phyloP scores from a whole-genome alignment of 2,113 vertebrate species.

The Dicentrarchus labrax region DNA sequence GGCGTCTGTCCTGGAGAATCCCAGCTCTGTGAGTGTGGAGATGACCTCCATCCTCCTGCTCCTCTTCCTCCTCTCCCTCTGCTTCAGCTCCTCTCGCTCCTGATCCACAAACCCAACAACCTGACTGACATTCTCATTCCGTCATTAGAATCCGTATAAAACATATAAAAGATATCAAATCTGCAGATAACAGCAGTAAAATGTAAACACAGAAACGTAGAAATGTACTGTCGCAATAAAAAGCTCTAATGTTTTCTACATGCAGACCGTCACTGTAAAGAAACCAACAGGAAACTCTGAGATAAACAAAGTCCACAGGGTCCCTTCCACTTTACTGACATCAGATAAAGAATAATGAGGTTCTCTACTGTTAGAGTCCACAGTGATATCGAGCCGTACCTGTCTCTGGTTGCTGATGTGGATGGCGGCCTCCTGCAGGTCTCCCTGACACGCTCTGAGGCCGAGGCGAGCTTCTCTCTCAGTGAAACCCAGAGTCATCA shows the following conservation, averaged over 20 bases:
- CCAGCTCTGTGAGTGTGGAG: slow-evolving; percentile 85
- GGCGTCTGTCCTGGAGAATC: slow-evolving; percentile 88
- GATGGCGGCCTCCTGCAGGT: slow-evolving; percentile 87
- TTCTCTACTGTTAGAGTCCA: too few species aligned
- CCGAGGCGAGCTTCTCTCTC: slow-evolving; percentile 94
- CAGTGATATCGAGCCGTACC: slow-evolving; percentile 74
- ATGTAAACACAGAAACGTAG: too few species aligned
- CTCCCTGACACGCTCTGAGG: slow-evolving; percentile 91
- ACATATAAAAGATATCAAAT: too few species aligned
- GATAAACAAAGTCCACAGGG: too few species aligned
- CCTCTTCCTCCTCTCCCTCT: slow-evolving; percentile 88
- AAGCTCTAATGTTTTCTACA: too few species aligned
- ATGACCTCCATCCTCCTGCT: slow-evolving; percentile 83
- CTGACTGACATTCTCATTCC: too few species aligned
- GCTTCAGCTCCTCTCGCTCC: slow-evolving; percentile 89
- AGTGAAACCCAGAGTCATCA: slow-evolving; percentile 90
- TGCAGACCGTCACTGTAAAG: too few species aligned
- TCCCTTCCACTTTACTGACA: too few species aligned
- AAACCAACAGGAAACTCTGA: too few species aligned
- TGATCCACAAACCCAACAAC: slow-evolving; percentile 52
- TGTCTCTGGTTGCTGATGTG: slow-evolving; percentile 90
- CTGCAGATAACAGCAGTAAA: not conserved
- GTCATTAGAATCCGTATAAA: too few species aligned
- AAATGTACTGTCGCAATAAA: too few species aligned
- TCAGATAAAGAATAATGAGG: too few species aligned